phyloP scores from a whole-genome alignment of 1,140 invertebrate genomes.

The Apis dorsata region DNA sequence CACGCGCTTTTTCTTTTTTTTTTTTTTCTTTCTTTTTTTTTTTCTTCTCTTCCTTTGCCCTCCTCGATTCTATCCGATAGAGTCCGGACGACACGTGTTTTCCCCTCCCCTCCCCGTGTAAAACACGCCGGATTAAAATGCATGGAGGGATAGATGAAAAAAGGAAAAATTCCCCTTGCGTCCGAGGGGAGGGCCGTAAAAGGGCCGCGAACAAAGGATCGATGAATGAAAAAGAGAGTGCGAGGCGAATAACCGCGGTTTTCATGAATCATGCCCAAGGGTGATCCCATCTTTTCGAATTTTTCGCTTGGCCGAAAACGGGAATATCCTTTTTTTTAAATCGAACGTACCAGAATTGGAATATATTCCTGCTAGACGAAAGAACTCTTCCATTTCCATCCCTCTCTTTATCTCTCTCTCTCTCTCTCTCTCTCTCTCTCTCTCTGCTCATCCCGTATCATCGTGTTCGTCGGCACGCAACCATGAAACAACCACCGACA shows the following conservation, averaged over 20 bases:
- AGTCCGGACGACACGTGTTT: too few relatives aligned
- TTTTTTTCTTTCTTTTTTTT: not conserved
- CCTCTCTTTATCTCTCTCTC: too few relatives aligned
- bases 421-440: too few relatives aligned
- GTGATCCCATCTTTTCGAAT: too few relatives aligned
- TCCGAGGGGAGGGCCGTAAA: too few relatives aligned
- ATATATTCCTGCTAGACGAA: not conserved
- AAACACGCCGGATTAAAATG: not conserved
- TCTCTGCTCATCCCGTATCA: not conserved
- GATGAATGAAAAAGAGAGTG: not conserved
- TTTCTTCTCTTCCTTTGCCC: not conserved
- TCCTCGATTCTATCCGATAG: too few relatives aligned
- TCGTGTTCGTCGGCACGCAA: not conserved
- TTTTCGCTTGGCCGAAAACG: too few relatives aligned
- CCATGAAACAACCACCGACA: slow-evolving; percentile 12
- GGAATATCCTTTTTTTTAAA: too few relatives aligned
- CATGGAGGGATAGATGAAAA: not conserved
- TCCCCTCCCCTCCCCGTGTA: not conserved
- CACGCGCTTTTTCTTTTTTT: too few relatives aligned
- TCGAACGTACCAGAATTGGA: too few relatives aligned
- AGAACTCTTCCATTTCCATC: not conserved
- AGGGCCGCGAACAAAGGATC: not conserved
- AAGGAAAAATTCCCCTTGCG: not conserved
- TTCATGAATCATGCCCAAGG: not conserved
- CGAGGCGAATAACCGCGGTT: not conserved